Percentiles rank a stretch among this genome's conserved stretches.
Conservation (phyloP, 2,797 vertebrate genomes). For the Zonotrichia albicollis region DNA sequence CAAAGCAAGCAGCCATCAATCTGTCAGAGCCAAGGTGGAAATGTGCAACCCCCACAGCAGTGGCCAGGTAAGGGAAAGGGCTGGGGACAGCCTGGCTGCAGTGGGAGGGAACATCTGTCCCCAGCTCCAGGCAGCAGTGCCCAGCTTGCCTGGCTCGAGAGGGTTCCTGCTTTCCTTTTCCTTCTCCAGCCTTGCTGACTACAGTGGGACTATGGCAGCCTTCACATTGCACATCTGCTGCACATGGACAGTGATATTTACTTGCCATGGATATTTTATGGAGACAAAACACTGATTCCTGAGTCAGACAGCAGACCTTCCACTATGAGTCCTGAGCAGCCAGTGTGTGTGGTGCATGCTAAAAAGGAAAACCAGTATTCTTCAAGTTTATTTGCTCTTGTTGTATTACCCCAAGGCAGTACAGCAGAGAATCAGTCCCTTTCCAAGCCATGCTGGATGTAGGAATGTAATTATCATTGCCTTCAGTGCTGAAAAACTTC, state of each 20-base stretch:
- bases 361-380: not conserved
- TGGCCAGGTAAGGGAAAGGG: not conserved
- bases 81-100: not conserved
- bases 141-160: not conserved
- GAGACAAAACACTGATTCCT: not conserved
- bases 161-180: not conserved
- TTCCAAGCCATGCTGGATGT: not conserved
- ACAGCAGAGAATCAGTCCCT: not conserved
- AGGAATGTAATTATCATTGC: constrained; percentile 1
- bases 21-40: constrained; percentile 17
- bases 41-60: not conserved
- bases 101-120: not conserved
- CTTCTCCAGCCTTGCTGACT: not conserved
- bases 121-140: not conserved
- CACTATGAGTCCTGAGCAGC: not conserved
- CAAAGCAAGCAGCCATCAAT: not conserved
- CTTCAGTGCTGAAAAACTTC: not conserved
- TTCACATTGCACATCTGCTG: not conserved
- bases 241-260: not conserved
- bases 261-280: not conserved
- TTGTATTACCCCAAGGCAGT: not conserved
- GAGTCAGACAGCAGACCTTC: not conserved
- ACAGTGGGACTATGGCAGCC: not conserved
- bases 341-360: not conserved
- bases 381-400: not conserved